phyloP scores from a whole-genome alignment of 2,797 vertebrate genomes.

The Danio choprae region DNA sequence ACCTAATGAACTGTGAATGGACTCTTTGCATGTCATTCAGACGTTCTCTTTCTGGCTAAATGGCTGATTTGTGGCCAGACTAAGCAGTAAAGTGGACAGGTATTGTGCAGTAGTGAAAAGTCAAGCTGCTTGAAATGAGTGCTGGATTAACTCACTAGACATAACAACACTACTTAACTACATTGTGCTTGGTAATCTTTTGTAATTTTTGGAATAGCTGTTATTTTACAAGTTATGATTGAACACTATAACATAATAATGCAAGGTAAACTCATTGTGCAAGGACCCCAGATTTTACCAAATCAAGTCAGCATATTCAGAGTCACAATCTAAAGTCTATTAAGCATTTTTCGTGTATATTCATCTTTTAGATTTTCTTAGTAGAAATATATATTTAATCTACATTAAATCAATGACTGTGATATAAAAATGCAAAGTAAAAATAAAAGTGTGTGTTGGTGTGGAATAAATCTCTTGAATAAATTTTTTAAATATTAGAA shows the following conservation, averaged over 20 bases:
- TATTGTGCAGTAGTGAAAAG: conserved; percentile 10
- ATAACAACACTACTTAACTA: neutral
- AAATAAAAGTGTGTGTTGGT: too few relatives aligned
- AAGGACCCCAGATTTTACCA: neutral
- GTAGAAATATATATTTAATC: neutral
- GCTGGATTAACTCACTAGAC: neutral
- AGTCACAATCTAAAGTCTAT: too few relatives aligned
- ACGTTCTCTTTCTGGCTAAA: conserved; percentile 12
- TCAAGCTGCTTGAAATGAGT: neutral
- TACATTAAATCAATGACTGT: neutral
- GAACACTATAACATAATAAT: neutral
- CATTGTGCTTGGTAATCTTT: neutral
- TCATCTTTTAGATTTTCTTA: too few relatives aligned
- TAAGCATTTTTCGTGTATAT: too few relatives aligned
- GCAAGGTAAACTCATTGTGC: neutral
- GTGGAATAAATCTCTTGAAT: too few relatives aligned
- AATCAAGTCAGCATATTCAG: neutral
- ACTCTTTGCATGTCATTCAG: conserved; percentile 3
- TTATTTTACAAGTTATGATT: neutral
- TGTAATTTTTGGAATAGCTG: neutral
- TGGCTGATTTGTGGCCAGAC: neutral
- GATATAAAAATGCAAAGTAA: neutral
- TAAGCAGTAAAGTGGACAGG: neutral
- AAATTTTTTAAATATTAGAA: too few relatives aligned
- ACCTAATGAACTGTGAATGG: conserved; percentile 12